Evolutionary conservation across 2,797 vertebrate genomes (phyloP).

Genomic region (Pelobates cultripes): DNA sequence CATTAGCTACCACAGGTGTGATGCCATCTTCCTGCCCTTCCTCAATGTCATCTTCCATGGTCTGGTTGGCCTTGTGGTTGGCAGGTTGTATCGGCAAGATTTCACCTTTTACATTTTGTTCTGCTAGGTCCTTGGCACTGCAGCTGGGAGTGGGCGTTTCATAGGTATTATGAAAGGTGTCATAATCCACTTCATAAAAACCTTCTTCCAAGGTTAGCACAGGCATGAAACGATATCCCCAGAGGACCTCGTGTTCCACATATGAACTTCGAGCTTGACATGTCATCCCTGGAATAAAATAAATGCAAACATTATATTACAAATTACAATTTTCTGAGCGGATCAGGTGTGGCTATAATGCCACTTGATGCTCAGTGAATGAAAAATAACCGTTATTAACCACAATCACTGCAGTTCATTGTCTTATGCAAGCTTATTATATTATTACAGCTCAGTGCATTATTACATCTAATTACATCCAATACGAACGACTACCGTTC

Average conservation of each 20-base stretch:
- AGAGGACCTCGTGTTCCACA: conserved; percentile 93
- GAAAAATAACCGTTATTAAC: no score
- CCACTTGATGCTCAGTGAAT: no score
- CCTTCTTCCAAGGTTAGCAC: conserved; percentile 96
- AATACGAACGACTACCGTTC: no score
- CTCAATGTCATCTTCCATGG: background rate
- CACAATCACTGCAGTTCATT: no score
- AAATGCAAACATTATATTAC: background rate
- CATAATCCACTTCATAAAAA: conserved; percentile 98
- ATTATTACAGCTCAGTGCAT: no score
- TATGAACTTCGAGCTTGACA: conserved; percentile 97
- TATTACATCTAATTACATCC: no score
- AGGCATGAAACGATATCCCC: conserved; percentile 95
- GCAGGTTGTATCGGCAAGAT: conserved; percentile 79
- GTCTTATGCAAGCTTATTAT: no score
- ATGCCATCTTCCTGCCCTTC: background rate
- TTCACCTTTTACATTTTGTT: conserved; percentile 75
- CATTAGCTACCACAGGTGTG: conserved; percentile 29
- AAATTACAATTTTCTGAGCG: no score
- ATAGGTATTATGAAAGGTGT: conserved; percentile 93
- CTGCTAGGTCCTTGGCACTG: conserved; percentile 90
- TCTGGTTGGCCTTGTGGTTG: conserved; percentile 26
- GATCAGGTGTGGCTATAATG: no score
- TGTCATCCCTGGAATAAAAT: conserved; percentile 66
- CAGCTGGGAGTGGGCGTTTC: conserved; percentile 91